A percentile compares a stretch with the other conserved stretches of the same genome.
phyloP scores from a whole-genome alignment of 2,888 invertebrate genomes.

The Stegophylla sp. region DNA sequence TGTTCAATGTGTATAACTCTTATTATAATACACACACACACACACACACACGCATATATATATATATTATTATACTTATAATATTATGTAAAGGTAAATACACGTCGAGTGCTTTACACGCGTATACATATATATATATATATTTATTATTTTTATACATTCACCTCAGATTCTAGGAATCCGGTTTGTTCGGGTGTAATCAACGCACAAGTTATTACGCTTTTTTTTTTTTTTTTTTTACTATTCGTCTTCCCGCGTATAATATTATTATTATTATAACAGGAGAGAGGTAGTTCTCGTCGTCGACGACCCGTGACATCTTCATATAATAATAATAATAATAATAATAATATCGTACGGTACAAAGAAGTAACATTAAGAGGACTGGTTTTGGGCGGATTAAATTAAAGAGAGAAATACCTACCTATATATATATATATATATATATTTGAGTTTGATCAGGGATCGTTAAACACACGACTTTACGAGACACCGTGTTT shows the following conservation, averaged over 20 bases:
- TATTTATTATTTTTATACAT: background rate
- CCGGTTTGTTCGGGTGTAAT: slow-evolving; percentile 50
- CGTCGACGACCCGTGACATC: slow-evolving; percentile 51
- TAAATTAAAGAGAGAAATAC: slow-evolving; percentile 47
- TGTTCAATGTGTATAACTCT: slow-evolving; percentile 1
- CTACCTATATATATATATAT: no score
- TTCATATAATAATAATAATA: slow-evolving; percentile 36
- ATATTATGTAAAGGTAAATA: no score
- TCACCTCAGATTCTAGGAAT: slow-evolving; percentile 35
- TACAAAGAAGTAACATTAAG: slow-evolving; percentile 21
- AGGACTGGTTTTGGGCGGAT: slow-evolving; percentile 57
- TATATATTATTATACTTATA: no score
- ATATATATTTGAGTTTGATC: slow-evolving; percentile 48
- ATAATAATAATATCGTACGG: no score
- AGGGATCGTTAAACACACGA: slow-evolving; percentile 58
- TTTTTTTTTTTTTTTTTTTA: background rate
- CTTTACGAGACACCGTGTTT: slow-evolving; percentile 56
- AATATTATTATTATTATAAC: no score
- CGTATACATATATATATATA: background rate
- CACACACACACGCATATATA: background rate
- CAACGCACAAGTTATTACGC: slow-evolving; percentile 58
- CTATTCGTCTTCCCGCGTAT: no score
- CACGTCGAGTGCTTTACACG: background rate
- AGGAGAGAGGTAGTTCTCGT: slow-evolving; percentile 7
- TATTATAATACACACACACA: background rate